Conservation (phyloP, 2,113 vertebrate species). For the Corythornis madagascariensis region DNA sequence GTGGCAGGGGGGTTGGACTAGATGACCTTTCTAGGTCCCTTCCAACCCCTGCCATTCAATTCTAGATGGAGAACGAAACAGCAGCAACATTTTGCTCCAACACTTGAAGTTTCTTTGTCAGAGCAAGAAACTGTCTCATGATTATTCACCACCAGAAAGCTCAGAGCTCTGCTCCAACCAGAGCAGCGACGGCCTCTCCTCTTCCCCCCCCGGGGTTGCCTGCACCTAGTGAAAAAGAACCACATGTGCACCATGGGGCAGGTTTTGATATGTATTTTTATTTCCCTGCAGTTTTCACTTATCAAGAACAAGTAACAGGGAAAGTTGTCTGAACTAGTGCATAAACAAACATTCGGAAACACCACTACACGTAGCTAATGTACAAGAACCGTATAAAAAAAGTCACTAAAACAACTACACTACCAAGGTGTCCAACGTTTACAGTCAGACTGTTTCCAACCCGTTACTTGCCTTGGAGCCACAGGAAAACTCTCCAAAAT, state of each 20-base stretch:
- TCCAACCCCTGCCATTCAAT: too few species aligned
- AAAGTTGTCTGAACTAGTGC: conserved; percentile 91
- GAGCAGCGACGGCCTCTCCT: too few species aligned
- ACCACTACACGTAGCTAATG: conserved; percentile 87
- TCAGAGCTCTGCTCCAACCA: too few species aligned
- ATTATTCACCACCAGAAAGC: too few species aligned
- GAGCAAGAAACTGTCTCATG: background rate
- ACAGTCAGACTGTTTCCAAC: conserved; percentile 88
- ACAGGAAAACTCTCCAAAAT: conserved; percentile 85
- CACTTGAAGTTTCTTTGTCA: background rate
- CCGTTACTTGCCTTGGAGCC: conserved; percentile 91
- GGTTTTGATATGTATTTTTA: conserved; percentile 89
- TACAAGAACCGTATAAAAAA: conserved; percentile 90
- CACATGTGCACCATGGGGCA: conserved; percentile 75
- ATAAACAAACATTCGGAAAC: conserved; percentile 87
- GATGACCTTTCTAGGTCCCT: too few species aligned
- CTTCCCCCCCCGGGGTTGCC: background rate
- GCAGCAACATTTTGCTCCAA: background rate
- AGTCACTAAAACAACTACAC: conserved; percentile 87
- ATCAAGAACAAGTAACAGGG: conserved; percentile 94
- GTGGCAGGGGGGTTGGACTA: too few species aligned
- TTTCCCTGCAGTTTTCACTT: conserved; percentile 91
- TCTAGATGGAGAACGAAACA: background rate
- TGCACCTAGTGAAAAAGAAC: conserved; percentile 78
- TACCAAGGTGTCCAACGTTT: conserved; percentile 84